Conservation (phyloP, 23 tunicate species). For the Trididemnum clinides region DNA sequence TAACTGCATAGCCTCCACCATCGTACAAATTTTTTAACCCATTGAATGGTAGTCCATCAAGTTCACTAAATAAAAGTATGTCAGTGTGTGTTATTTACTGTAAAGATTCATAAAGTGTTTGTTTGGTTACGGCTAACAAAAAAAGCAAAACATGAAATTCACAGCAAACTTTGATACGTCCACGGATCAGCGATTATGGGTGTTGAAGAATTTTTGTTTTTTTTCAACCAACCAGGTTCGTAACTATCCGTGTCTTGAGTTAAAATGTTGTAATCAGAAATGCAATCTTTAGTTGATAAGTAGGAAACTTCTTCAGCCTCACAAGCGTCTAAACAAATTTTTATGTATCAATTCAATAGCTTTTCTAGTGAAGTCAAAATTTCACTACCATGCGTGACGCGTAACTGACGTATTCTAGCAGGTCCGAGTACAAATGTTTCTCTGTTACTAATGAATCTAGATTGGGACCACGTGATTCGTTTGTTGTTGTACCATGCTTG, state of each 20-base stretch:
- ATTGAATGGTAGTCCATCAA: slow-evolving; percentile 68
- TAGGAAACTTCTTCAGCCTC: background rate
- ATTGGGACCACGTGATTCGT: slow-evolving; percentile 60
- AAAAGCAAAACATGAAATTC: background rate
- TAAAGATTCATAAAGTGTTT: background rate
- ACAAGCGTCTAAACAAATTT: slow-evolving; percentile 10
- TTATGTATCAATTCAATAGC: background rate
- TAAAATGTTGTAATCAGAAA: slow-evolving; percentile 12
- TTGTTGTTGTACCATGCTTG: slow-evolving; percentile 73
- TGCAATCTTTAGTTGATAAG: slow-evolving; percentile 20
- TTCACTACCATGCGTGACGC: slow-evolving; percentile 41
- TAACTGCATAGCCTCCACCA: slow-evolving; percentile 89
- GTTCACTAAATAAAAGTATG: slow-evolving; percentile 40
- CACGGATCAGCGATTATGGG: slow-evolving; percentile 16
- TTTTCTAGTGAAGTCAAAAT: background rate
- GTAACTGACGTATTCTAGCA: slow-evolving; percentile 77
- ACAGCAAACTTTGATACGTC: slow-evolving; percentile 33
- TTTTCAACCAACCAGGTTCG: slow-evolving; percentile 23
- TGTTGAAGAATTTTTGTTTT: background rate
- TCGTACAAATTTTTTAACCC: slow-evolving; percentile 56
- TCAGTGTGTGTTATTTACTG: background rate
- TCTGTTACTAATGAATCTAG: slow-evolving; percentile 65
- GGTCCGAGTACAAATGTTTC: slow-evolving; percentile 82
- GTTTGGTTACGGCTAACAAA: background rate
- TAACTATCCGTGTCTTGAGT: slow-evolving; percentile 36